Evolutionary conservation across 2,797 vertebrate genomes (phyloP), one percentile per base, ranked within the genome.

Genomic region (Chrysocyon brachyurus): DNA sequence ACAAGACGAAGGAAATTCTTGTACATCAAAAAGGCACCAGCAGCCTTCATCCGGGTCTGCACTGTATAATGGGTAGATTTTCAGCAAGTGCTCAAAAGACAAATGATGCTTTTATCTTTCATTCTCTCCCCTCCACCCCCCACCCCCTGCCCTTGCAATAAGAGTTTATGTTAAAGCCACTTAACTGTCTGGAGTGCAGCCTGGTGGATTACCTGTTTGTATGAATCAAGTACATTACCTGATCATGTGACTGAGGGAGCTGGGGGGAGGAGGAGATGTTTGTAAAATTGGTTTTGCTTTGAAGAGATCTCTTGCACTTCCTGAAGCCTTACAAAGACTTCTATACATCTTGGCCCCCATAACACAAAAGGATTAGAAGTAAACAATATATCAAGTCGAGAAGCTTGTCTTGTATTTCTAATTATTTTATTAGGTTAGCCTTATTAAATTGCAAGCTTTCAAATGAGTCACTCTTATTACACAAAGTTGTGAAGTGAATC

Each of bases 81-180:
- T 97, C 59, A 1, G 90, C 1, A 1, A 97, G 95, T 72, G 81
- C 81, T 96, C 95, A 19, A 91, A 98, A 99, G 98, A 99, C 94
- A 98, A 98, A 98, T 98, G 98, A 97, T 90, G 97, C 98, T 98
- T 98, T 99, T 98, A 99, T 98, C 98, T 98, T 54, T 59, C 97
- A 95, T 97, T 90, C 91, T 94, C 94, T 88, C 31, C 93, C 90
- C 90, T 7, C 94, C 88, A 36, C 93, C 90, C 90, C 95, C 88
- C 15, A 7, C 91, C 90, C 95, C 88, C 15, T 7, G 7, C 92
- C 90, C 85, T 85, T 94, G 97, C 96, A 97, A 92, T 92, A 75
- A 92, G 90, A 98, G 98, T 99, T 99, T 98, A 98, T 0, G 89
- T 99, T 98, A 98, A 98, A 98, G 98, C 97, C 98, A 99, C 98